phyloP scores from a whole-genome alignment of 2,797 vertebrate genomes.

The Eptatretus atami region DNA sequence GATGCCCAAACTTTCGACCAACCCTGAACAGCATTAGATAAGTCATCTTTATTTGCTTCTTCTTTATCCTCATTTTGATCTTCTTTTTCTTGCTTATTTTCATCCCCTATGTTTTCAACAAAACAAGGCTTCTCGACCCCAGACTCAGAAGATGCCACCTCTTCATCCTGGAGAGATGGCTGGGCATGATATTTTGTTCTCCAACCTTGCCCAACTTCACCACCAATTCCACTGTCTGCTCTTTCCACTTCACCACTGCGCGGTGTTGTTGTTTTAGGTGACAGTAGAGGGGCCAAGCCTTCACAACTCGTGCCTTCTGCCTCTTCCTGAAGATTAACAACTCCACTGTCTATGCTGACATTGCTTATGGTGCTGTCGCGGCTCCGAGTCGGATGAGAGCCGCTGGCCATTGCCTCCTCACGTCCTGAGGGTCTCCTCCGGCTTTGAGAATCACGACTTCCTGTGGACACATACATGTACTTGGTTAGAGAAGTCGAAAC shows the following conservation, averaged over 20 bases:
- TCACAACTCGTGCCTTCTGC: slow-evolving; percentile 22
- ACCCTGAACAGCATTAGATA: not conserved
- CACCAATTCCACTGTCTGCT: slow-evolving; percentile 43
- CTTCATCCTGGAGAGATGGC: not conserved
- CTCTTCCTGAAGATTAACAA: slow-evolving; percentile 37
- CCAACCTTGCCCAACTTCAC: slow-evolving; percentile 32
- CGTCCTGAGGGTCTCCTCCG: too few relatives aligned
- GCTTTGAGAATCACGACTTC: too few relatives aligned
- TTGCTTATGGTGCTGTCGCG: slow-evolving; percentile 17
- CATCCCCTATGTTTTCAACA: too few relatives aligned
- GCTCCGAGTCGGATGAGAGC: too few relatives aligned
- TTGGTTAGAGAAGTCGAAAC: too few relatives aligned
- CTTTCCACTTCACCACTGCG: slow-evolving; percentile 25
- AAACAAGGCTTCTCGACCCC: too few relatives aligned
- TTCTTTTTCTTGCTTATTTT: too few relatives aligned
- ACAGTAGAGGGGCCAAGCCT: slow-evolving; percentile 15
- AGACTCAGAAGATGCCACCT: not conserved
- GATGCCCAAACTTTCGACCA: slow-evolving; percentile 1
- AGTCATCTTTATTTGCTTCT: not conserved
- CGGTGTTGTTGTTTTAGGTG: slow-evolving; percentile 5
- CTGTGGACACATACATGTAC: too few relatives aligned
- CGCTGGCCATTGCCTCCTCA: too few relatives aligned
- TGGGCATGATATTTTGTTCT: slow-evolving; percentile 14
- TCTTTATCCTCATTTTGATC: not conserved
- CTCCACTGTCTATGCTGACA: slow-evolving; percentile 49